Percentiles rank a stretch among this genome's conserved stretches.
phyloP scores from a whole-genome alignment of 2,888 invertebrate species.

The Beris morrisii region DNA sequence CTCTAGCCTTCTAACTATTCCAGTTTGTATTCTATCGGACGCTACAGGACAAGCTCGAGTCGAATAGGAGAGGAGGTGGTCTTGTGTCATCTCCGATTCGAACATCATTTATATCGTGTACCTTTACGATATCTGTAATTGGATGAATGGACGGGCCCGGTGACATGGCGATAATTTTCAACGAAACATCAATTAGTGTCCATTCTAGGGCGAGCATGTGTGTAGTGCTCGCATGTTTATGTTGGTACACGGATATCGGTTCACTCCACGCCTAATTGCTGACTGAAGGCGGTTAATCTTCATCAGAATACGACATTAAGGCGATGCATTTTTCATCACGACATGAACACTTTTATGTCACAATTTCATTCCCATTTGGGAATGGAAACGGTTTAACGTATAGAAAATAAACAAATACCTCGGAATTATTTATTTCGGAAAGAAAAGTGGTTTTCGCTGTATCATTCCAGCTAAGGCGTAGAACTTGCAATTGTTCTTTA shows the following conservation, averaged over 20 bases:
- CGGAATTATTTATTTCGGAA: too few species aligned
- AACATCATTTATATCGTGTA: slow-evolving; percentile 28
- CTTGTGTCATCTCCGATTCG: not conserved
- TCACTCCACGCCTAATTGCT: slow-evolving; percentile 11
- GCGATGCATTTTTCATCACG: not conserved
- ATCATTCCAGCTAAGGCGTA: too few species aligned
- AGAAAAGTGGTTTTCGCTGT: too few species aligned
- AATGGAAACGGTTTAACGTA: too few species aligned
- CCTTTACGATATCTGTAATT: slow-evolving; percentile 22
- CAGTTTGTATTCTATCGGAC: not conserved
- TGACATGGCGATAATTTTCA: slow-evolving; percentile 30
- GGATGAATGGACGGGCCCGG: slow-evolving; percentile 21
- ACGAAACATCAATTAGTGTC: slow-evolving; percentile 31
- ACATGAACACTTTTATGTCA: slow-evolving; percentile 22
- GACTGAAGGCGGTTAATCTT: slow-evolving; percentile 13
- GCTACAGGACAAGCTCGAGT: not conserved
- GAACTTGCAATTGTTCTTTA: too few species aligned
- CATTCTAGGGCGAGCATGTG: slow-evolving; percentile 7
- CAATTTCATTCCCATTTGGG: slow-evolving; percentile 6
- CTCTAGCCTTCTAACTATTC: slow-evolving; percentile 19
- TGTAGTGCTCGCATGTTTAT: not conserved
- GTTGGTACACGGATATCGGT: not conserved
- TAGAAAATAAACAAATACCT: too few species aligned
- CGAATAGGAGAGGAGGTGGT: slow-evolving; percentile 1
- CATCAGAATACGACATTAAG: slow-evolving; percentile 19